phyloP scores from a whole-genome alignment of 2,113 vertebrate species.

The Heptranchias perlo region DNA sequence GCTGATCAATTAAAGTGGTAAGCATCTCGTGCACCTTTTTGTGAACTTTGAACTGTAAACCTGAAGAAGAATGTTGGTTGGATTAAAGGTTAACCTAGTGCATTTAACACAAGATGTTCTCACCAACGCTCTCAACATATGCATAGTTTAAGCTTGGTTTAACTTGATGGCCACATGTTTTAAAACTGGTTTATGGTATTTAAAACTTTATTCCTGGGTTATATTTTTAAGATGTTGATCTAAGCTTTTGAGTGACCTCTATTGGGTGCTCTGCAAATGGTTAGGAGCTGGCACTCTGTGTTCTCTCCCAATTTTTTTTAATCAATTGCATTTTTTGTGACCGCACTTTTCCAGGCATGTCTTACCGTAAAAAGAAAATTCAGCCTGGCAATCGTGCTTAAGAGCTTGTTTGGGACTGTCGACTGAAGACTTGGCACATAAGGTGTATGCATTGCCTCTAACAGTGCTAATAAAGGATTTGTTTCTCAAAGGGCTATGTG shows the following conservation, averaged over 20 bases:
- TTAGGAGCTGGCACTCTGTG: constrained; percentile 28
- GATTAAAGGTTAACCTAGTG: not conserved
- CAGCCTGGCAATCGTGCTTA: not conserved
- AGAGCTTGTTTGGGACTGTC: constrained; percentile 53
- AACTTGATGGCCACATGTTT: constrained; percentile 11
- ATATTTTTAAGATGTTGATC: constrained; percentile 14
- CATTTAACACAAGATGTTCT: constrained; percentile 3
- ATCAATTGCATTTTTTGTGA: constrained; percentile 30
- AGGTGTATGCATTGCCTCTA: constrained; percentile 61
- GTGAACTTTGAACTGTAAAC: constrained; percentile 27
- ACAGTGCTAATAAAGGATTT: constrained; percentile 70
- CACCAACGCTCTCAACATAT: not conserved
- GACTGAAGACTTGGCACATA: constrained; percentile 55
- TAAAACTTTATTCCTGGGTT: not conserved
- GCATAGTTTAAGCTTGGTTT: constrained; percentile 28
- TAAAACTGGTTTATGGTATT: constrained; percentile 24
- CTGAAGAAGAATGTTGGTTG: constrained; percentile 12
- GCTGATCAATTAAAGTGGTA: constrained; percentile 7
- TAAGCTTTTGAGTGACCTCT: not conserved
- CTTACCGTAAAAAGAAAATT: not conserved
- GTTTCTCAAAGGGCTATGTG: constrained; percentile 33
- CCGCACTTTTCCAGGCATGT: constrained; percentile 34
- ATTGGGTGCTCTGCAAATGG: constrained; percentile 7
- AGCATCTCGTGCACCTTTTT: not conserved
- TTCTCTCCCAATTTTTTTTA: not conserved